Base-by-base conservation (phyloP, 2,113 vertebrate genomes). In the Psittacula cyanocephala region DNA sequence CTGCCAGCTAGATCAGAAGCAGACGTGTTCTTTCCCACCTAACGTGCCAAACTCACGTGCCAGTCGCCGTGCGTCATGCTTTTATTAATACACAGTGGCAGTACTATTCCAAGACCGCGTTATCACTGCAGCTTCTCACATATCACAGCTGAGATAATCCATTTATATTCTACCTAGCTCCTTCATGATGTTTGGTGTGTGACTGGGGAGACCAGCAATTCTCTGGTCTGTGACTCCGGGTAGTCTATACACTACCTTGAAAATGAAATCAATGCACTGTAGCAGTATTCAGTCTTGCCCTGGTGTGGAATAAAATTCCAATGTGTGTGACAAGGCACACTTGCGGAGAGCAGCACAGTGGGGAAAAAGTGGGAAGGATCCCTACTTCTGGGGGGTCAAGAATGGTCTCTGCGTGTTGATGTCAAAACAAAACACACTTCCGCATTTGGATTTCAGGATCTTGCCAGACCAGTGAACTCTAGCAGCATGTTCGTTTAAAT, bases 321-420 rank as follows among this genome's bases (percentile, higher is more conserved):
- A 25, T 11, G 35, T 8, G 0, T 9, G 47, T 0, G 0, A 13
- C 47, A 6, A 22, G 64, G 18, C 27, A 5, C 2, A 1, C 5
- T 35, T 47, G 29, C 0, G 4, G 76, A 78, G n/a, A 35, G 28
- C 23, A 44, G 31, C 23, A 22, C 0, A 1, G 57, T 10, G 7
- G 67, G 13, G 55, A 57, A 27, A 27, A 13, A 43, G 13, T 19
- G 25, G 28, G 19, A 70, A 52, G 23, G 49, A 22, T 27, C n/a
- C 47, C 23, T 55, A 0, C 29, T 74, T 88, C 13, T 50, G 11
- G 27, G 41, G 52, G 17, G 22, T 59, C 46, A 29, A 9, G 44
- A 22, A 3, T 41, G 19, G 17, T 52, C 41, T 78, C 52, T 76
- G n/a, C 4, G 0, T 23, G 37, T 44, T 35, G 46, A 43, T 49